A percentile compares a stretch with the other conserved stretches of the same genome.
These are phyloP conservation scores for Equus przewalskii DNA, from an alignment of 2,113 vertebrate species.

Conservation along the genomic window DNA sequence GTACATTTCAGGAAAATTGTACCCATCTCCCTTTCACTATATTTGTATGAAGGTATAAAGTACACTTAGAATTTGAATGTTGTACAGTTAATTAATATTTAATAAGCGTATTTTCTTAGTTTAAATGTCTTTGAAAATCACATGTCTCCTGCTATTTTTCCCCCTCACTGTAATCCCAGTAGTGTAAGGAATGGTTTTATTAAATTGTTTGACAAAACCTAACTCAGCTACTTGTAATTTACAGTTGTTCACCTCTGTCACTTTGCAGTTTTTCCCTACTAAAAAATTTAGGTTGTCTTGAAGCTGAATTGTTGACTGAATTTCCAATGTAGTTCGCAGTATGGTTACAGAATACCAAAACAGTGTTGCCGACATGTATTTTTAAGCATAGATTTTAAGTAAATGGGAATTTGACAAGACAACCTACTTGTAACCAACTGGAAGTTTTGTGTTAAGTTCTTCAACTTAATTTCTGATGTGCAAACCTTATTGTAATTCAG, in stretches of 20 bases:
- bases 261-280: constrained; percentile 75
- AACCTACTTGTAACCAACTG: constrained; percentile 14
- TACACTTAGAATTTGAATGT: constrained; percentile 70
- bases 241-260: constrained; percentile 70
- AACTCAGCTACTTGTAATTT: constrained; percentile 76
- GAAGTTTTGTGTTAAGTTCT: constrained; percentile 54
- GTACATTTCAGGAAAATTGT: constrained; percentile 15
- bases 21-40: not conserved
- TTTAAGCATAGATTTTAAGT: constrained; percentile 65
- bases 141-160: constrained; percentile 59
- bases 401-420: constrained; percentile 62
- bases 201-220: constrained; percentile 80
- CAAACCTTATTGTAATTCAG: constrained; percentile 43
- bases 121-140: constrained; percentile 82
- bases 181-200: constrained; percentile 79
- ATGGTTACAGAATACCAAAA: constrained; percentile 74
- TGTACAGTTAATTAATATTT: constrained; percentile 78
- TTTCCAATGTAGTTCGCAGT: constrained; percentile 76
- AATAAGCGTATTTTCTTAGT: constrained; percentile 82
- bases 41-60: not conserved
- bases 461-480: constrained; percentile 55
- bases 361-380: constrained; percentile 67
- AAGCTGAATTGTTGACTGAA: constrained; percentile 72
- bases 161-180: constrained; percentile 76
- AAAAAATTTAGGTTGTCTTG: constrained; percentile 78